phyloP scores from a whole-genome alignment of 2,888 invertebrate species.

The Prostheceraeus crozeri region DNA sequence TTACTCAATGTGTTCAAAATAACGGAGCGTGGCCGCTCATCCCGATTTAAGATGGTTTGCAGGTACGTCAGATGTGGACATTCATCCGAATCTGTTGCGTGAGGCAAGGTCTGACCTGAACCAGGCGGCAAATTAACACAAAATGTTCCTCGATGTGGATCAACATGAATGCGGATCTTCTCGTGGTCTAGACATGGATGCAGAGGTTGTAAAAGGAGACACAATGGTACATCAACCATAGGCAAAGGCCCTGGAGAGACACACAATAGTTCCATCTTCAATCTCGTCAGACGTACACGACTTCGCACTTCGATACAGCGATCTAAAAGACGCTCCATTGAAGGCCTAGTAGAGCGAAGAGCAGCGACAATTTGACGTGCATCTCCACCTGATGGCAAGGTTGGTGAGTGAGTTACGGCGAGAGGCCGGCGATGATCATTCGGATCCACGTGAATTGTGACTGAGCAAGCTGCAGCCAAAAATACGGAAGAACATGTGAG shows the following conservation, averaged over 20 bases:
- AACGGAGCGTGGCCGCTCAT: no score
- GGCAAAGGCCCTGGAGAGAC: slow-evolving; percentile 5
- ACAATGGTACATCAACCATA: neutral
- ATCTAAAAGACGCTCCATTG: slow-evolving; percentile 5
- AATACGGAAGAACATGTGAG: slow-evolving; percentile 14
- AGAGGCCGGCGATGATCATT: slow-evolving; percentile 71
- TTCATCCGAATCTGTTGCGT: no score
- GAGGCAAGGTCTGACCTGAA: no score
- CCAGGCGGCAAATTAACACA: no score
- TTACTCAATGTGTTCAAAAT: no score
- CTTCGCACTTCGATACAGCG: slow-evolving; percentile 19
- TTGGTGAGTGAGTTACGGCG: slow-evolving; percentile 59
- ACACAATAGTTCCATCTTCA: slow-evolving; percentile 1
- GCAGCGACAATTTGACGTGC: slow-evolving; percentile 2
- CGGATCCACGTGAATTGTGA: slow-evolving; percentile 78
- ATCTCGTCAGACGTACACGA: neutral
- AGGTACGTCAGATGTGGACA: no score
- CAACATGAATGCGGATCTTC: slow-evolving; percentile 5
- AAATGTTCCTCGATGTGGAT: neutral
- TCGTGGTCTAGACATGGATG: slow-evolving; percentile 10
- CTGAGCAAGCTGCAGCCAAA: slow-evolving; percentile 62
- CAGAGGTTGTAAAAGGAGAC: neutral
- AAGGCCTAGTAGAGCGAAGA: slow-evolving; percentile 6
- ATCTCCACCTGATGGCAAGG: slow-evolving; percentile 51
- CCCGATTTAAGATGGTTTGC: no score